Evolutionary conservation across 1,140 invertebrate genomes (phyloP).

Genomic region (Hermetia illucens): DNA sequence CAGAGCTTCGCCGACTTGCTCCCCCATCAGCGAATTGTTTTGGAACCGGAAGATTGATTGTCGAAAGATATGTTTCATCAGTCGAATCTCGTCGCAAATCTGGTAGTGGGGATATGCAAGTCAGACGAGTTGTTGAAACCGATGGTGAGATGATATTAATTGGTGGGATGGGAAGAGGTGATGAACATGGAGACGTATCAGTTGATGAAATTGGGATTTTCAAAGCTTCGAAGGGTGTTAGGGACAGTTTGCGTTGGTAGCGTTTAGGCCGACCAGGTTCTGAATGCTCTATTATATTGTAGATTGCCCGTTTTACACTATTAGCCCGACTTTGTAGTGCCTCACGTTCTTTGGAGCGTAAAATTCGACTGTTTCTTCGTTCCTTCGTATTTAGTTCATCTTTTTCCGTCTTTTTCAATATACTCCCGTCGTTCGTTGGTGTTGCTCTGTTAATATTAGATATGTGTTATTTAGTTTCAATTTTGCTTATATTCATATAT

Average conservation of each 20-base stretch:
- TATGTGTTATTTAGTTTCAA: too few species aligned
- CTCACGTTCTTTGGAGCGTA: conserved; percentile 32
- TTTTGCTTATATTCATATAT: too few species aligned
- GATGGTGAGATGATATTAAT: conserved; percentile 30
- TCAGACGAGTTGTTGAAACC: conserved; percentile 31
- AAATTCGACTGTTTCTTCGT: conserved; percentile 20
- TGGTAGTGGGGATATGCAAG: conserved; percentile 50
- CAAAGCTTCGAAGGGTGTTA: conserved; percentile 22
- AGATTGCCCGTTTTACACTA: conserved; percentile 77
- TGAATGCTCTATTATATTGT: conserved; percentile 68
- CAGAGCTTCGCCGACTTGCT: conserved; percentile 49
- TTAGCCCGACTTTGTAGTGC: conserved; percentile 49
- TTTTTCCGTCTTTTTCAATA: conserved; percentile 25
- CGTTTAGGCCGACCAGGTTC: conserved; percentile 47
- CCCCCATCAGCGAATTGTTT: conserved; percentile 58
- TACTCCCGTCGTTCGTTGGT: neutral
- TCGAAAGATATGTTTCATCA: conserved; percentile 36
- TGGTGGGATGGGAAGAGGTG: conserved; percentile 38
- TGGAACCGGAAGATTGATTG: conserved; percentile 43
- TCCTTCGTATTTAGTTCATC: conserved; percentile 27
- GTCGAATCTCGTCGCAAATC: conserved; percentile 49
- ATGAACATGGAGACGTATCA: conserved; percentile 43
- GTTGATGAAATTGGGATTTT: conserved; percentile 25
- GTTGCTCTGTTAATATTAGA: neutral
- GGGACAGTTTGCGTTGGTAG: conserved; percentile 26